Evolutionary conservation across 2,797 vertebrate species (phyloP).

Genomic region (Eleutherodactylus coqui): DNA sequence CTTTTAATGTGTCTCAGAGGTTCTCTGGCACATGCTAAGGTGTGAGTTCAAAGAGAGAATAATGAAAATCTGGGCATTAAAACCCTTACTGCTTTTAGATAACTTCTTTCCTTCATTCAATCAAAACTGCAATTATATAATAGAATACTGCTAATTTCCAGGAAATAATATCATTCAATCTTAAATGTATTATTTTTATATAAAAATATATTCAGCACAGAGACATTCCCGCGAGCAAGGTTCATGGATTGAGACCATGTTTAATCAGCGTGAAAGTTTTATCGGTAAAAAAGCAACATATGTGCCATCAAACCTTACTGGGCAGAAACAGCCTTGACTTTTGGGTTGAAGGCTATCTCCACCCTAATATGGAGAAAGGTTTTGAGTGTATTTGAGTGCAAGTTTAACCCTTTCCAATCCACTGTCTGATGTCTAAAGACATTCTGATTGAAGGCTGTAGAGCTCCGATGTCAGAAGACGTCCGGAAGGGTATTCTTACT

Average conservation of each 20-base stretch:
- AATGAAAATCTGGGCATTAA: conserved; percentile 58
- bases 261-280: background rate
- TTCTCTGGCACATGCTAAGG: conserved; percentile 62
- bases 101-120: conserved; percentile 53
- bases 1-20: conserved; percentile 62
- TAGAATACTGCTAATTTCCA: conserved; percentile 57
- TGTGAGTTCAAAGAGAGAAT: conserved; percentile 59
- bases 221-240: background rate
- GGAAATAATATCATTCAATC: conserved; percentile 54
- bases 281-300: background rate
- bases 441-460: too few species aligned
- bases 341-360: background rate
- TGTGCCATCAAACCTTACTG: background rate
- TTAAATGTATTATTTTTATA: conserved; percentile 18
- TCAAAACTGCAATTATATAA: conserved; percentile 49
- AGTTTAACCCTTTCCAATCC: too few species aligned
- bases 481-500: too few species aligned
- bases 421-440: too few species aligned
- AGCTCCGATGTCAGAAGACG: too few species aligned
- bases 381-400: background rate
- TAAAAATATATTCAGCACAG: conserved; percentile 24
- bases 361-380: background rate
- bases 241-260: conserved; percentile 16
- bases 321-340: background rate
- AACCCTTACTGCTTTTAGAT: conserved; percentile 43